Evolutionary conservation across 2,113 vertebrate species (phyloP), one percentile per base, ranked within the genome.

Genomic region (Pandion haliaetus): DNA sequence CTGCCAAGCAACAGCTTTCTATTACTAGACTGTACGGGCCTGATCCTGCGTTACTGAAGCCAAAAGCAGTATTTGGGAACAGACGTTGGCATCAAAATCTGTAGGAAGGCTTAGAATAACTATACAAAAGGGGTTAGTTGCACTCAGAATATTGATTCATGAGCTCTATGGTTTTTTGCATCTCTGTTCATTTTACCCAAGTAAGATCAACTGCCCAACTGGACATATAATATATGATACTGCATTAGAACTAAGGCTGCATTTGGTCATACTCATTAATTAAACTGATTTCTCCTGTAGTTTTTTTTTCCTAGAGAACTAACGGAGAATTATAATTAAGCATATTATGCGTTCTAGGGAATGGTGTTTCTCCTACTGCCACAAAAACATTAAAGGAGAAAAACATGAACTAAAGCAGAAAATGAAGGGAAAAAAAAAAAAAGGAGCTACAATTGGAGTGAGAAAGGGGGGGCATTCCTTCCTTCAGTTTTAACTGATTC

Each of bases 241-340:
- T 81, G 88, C 95, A 95, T 97, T 97, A 97, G 55, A 95, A 87
- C 76, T 71, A 79, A 95, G 88, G 86, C 92, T 92, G 95, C 86
- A 49, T 88, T 96, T 96, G 95, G 94, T 92, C 90, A 84, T 84
- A 69, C 80, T 97, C 94, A 94, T 96, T 97, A 97, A 97, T 97
- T 97, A 96, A 92, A 97, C 94, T 95, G 90, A 95, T 97, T 96
- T 95, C 86, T 95, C 94, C 84, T 88, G 63, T 95, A 93, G 78
- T 52, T 89, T 67, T 89, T 95, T 95, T 92, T 78, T 93, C 79
- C 88, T 95, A 23, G 96, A 95, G 92, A 97, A 94, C 96, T 92
- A 93, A 95, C 26, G 0, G 19, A 82, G 96, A 96, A 97, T 97
- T 52, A 93, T 97, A 97, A 97, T 96, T 95, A 97, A 95, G 88